Percentiles rank a stretch among this genome's conserved stretches.
Conservation (phyloP, 2,113 vertebrate genomes). For the Archocentrus centrarchus region DNA sequence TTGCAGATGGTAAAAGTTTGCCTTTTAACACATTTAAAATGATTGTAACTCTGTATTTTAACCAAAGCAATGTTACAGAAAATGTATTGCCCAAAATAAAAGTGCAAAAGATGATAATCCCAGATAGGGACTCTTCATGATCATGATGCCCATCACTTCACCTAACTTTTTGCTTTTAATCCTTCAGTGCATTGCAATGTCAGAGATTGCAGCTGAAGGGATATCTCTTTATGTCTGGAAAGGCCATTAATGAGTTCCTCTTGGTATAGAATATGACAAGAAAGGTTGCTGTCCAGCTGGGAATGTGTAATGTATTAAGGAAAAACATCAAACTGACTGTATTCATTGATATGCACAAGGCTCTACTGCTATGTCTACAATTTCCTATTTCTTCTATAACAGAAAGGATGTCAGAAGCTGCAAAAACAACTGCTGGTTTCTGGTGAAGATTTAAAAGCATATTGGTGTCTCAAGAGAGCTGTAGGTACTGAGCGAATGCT, state of each 20-base stretch:
- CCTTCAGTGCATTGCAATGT: not conserved
- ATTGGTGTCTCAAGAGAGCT: not conserved
- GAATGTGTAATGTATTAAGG: not conserved
- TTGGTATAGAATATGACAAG: not conserved
- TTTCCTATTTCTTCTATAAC: not conserved
- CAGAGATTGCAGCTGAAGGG: not conserved
- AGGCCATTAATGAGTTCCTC: not conserved
- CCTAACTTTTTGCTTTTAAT: not conserved
- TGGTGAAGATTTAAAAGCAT: not conserved
- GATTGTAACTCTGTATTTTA: not conserved
- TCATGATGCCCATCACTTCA: not conserved
- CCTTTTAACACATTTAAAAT: not conserved
- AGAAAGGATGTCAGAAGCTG: not conserved
- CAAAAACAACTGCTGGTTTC: not conserved
- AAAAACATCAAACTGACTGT: not conserved
- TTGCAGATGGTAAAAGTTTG: not conserved
- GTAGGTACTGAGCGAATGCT: not conserved
- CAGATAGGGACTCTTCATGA: not conserved
- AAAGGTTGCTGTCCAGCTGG: not conserved
- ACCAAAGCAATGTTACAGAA: not conserved
- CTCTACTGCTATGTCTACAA: not conserved
- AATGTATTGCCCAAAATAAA: not conserved
- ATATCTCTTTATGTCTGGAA: not conserved
- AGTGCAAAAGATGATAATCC: not conserved
- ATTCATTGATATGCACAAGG: not conserved